These are phyloP conservation scores for Pristionchus pacificus DNA, from an alignment of 1,140 invertebrate species.

Conservation along the genomic window DNA sequence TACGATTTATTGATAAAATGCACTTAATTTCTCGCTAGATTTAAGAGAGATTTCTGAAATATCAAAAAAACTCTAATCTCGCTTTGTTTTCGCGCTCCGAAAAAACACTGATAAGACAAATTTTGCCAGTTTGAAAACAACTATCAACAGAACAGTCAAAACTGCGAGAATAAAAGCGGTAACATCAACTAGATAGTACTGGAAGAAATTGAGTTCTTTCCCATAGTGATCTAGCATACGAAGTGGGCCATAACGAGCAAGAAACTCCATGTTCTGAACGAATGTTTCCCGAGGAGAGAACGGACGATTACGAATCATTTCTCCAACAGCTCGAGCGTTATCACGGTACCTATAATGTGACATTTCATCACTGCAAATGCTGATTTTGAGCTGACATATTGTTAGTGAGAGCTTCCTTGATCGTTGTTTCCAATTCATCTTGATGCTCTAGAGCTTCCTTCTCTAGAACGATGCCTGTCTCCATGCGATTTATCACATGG, in stretches of 20 bases:
- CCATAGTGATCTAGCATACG: slow-evolving; percentile 9
- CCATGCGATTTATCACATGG: background rate
- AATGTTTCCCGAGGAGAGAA: background rate
- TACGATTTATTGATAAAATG: too few species aligned
- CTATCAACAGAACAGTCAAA: too few species aligned
- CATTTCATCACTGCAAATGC: too few species aligned
- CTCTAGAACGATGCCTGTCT: background rate
- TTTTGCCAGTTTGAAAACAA: too few species aligned
- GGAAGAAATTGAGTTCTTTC: slow-evolving; percentile 10
- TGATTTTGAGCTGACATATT: background rate
- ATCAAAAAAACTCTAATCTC: too few species aligned
- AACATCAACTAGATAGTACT: slow-evolving; percentile 16
- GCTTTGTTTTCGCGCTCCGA: too few species aligned
- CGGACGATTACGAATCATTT: background rate
- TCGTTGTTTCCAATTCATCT: background rate
- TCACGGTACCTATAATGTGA: background rate
- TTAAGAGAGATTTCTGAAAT: too few species aligned
- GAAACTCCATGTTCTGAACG: background rate
- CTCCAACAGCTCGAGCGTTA: background rate
- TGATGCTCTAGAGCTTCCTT: background rate
- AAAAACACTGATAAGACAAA: too few species aligned
- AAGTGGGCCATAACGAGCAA: background rate
- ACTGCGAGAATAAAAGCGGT: background rate
- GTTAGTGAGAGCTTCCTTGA: slow-evolving; percentile 12
- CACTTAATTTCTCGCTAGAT: too few species aligned